These are phyloP conservation scores for Neodiprion pinetum DNA, from an alignment of 1,140 invertebrate species.

Conservation along the genomic window DNA sequence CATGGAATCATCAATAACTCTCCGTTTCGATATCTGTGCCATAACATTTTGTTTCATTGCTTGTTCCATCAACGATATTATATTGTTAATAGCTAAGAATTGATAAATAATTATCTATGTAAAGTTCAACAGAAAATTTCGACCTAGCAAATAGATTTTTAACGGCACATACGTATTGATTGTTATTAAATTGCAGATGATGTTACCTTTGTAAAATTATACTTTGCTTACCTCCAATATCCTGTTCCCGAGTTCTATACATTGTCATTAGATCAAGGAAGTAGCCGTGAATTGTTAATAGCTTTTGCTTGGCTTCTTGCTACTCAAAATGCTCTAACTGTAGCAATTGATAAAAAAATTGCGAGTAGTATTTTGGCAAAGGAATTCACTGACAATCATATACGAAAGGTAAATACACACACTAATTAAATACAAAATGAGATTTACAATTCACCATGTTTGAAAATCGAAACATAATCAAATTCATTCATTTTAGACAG, in stretches of 20 bases:
- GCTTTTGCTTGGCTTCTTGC: conserved; percentile 46
- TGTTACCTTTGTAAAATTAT: conserved; percentile 38
- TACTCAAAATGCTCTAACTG: conserved; percentile 36
- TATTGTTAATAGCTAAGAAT: no score
- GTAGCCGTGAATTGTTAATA: conserved; percentile 39
- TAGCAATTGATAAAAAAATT: conserved; percentile 33
- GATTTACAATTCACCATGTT: conserved; percentile 12
- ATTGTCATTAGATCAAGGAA: conserved; percentile 19
- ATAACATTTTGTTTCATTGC: no score
- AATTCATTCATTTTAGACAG: conserved; percentile 4
- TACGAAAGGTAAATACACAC: conserved; percentile 17
- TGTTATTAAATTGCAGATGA: conserved; percentile 36
- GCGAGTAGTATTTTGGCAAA: conserved; percentile 18
- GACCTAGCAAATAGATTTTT: neutral
- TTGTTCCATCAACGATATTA: no score
- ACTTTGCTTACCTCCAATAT: conserved; percentile 47
- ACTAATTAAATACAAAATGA: neutral
- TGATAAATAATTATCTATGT: neutral
- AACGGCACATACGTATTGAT: no score
- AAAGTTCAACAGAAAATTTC: neutral
- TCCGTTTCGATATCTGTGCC: no score
- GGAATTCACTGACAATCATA: conserved; percentile 21
- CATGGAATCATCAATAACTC: no score
- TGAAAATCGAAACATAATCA: neutral
- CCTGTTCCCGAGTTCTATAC: conserved; percentile 44